Evolutionary conservation across 1,140 invertebrate genomes (phyloP).

Genomic region (Pentalonia nigronervosa): DNA sequence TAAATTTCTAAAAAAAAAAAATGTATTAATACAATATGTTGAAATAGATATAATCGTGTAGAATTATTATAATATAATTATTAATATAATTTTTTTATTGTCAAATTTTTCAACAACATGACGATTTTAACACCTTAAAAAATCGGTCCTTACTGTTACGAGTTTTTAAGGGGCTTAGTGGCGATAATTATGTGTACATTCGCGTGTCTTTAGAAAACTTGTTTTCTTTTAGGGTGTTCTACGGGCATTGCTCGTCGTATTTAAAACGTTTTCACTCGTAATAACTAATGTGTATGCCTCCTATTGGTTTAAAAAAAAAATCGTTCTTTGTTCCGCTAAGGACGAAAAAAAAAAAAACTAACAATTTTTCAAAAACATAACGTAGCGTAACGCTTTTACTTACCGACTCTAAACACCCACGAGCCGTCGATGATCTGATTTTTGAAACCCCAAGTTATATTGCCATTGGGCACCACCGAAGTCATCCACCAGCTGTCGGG

Average conservation of each 20-base stretch:
- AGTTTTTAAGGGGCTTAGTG: background rate
- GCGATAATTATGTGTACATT: background rate
- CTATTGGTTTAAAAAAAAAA: background rate
- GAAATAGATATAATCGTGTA: background rate
- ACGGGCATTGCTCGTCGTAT: too few species aligned
- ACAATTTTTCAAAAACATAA: background rate
- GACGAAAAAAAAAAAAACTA: background rate
- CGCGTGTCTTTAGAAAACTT: background rate
- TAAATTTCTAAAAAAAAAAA: background rate
- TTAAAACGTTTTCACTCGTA: background rate
- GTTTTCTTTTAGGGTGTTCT: too few species aligned
- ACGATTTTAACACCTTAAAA: too few species aligned
- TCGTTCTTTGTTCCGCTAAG: background rate
- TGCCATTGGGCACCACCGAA: background rate
- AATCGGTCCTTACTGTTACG: background rate
- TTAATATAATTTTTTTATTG: background rate
- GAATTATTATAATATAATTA: background rate
- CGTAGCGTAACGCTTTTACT: background rate
- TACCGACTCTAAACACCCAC: slow-evolving; percentile 55
- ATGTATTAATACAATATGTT: background rate
- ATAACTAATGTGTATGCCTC: background rate
- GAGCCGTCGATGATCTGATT: slow-evolving; percentile 49
- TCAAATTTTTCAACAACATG: background rate
- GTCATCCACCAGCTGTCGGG: slow-evolving; percentile 48
- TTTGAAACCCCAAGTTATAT: slow-evolving; percentile 46